Base-by-base conservation (phyloP, 2,888 invertebrate species). In the Odontothrips loti region DNA sequence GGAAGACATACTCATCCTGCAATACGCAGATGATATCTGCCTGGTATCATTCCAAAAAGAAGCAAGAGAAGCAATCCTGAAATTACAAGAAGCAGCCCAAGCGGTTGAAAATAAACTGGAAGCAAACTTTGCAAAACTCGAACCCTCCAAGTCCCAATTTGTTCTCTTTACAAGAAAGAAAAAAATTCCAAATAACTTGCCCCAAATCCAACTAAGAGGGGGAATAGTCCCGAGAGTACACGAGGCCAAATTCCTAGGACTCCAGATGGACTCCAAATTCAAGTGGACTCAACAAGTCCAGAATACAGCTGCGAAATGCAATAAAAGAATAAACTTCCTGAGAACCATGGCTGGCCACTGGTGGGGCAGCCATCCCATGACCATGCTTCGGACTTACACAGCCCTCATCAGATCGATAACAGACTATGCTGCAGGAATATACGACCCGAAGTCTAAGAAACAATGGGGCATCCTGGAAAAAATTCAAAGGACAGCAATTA, bases 21-120 rank as follows among this genome's bases (percentile, higher is more conserved):
- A 82, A 47, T 82, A 63, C 80, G 82, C 82, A 0, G 82, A 82
- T 47, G 82, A 82, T 47, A 80, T 82, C 4, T 78, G 48, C 29
- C 80, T 82, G 11, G 68, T 63, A 17, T 34, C 79, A 4, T 12
- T 10, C 20, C 11, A 80, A 12, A 80, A 63, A 34, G 10, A 11
- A 63, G 58, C 58, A 6, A 10, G 58, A 20, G 58, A 63, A 63
- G 58, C 58, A 6, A 63, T 63, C 58, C 20, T 15, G 4, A 80
- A 34, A 12, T n/a, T 80, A 12, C 34, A 51, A 27, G 80, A 80
- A n/a, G 80, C 80, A 8, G 27, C 80, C 58, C 10, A 27, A 9
- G 4, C 8, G 29, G 10, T 68, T 8, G 80, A 80, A 47, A 8
- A 10, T 15, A 17, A 10, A 10, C 29, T 51, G 20, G 34, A 12